Evolutionary conservation across 2,888 invertebrate species (phyloP).

Genomic region (Acleris cristana): DNA sequence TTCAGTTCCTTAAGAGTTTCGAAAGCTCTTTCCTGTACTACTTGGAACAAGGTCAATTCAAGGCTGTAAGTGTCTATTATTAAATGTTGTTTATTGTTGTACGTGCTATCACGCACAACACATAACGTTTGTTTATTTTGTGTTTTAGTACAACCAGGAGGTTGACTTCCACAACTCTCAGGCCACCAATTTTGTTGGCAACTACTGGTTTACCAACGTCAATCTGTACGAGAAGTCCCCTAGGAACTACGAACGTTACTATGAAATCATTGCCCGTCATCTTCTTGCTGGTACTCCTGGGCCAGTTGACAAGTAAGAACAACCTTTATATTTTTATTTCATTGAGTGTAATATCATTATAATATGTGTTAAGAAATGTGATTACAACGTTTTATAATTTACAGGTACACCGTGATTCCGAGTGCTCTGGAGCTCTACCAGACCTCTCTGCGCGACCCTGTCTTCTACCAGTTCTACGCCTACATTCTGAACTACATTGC

Average conservation of each 20-base stretch:
- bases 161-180: conserved; percentile 63
- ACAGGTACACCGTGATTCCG: conserved; percentile 74
- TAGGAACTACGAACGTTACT: conserved; percentile 75
- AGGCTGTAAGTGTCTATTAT: conserved; percentile 78
- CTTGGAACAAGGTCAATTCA: conserved; percentile 81
- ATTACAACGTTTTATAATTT: conserved; percentile 41
- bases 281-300: conserved; percentile 61
- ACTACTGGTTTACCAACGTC: conserved; percentile 83
- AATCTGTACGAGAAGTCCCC: conserved; percentile 68
- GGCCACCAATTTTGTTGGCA: conserved; percentile 81
- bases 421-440: conserved; percentile 85
- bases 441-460: conserved; percentile 88
- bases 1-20: conserved; percentile 84
- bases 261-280: conserved; percentile 82
- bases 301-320: conserved; percentile 56
- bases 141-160: conserved; percentile 61
- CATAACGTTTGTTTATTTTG: conserved; percentile 39
- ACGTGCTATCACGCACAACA: background rate
- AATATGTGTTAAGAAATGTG: background rate
- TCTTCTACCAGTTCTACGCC: conserved; percentile 87
- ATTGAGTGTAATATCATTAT: too few relatives aligned
- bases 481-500: conserved; percentile 83
- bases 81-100: conserved; percentile 1
- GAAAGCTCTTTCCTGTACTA: conserved; percentile 81
- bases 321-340: too few relatives aligned